A percentile compares a stretch with the other conserved stretches of the same genome.
Evolutionary conservation across 2,797 vertebrate species (phyloP).

Genomic region (Poecilia velifera): DNA sequence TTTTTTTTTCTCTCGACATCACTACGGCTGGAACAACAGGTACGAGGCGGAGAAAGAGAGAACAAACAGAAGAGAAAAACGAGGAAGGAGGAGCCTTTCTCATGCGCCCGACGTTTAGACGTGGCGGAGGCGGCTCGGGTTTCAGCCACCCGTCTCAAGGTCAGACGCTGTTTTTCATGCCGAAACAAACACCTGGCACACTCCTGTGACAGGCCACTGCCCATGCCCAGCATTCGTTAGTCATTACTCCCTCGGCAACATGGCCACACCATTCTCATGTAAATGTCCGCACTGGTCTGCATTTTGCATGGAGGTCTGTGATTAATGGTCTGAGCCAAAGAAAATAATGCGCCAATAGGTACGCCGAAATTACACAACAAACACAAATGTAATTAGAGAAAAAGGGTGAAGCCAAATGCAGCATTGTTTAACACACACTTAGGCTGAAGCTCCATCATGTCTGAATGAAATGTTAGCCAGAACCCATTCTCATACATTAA

Average conservation of each 20-base stretch:
- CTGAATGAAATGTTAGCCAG: conserved; percentile 61
- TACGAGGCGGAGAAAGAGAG: conserved; percentile 30
- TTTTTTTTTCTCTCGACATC: conserved; percentile 13
- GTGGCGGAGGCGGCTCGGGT: conserved; percentile 50
- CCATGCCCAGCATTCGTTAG: conserved; percentile 66
- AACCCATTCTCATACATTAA: conserved; percentile 65
- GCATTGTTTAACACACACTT: conserved; percentile 20
- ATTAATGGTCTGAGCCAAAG: conserved; percentile 51
- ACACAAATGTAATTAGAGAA: conserved; percentile 8
- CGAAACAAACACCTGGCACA: conserved; percentile 69
- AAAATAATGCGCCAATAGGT: conserved; percentile 19
- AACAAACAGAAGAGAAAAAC: conserved; percentile 34
- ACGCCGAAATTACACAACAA: conserved; percentile 27
- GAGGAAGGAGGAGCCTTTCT: conserved; percentile 54
- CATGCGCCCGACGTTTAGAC: conserved; percentile 54
- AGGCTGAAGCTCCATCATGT: conserved; percentile 47
- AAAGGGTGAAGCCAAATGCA: conserved; percentile 8
- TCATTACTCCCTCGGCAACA: conserved; percentile 54
- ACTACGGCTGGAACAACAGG: conserved; percentile 41
- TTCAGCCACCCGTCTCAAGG: conserved; percentile 65
- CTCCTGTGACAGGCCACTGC: conserved; percentile 48
- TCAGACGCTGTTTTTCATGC: conserved; percentile 72
- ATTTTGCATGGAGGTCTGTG: conserved; percentile 71
- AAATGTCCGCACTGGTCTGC: conserved; percentile 61
- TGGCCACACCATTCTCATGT: conserved; percentile 67